Evolutionary conservation across 2,797 vertebrate genomes (phyloP), one percentile per base, ranked within the genome.

Genomic region (Diceros bicornis): DNA sequence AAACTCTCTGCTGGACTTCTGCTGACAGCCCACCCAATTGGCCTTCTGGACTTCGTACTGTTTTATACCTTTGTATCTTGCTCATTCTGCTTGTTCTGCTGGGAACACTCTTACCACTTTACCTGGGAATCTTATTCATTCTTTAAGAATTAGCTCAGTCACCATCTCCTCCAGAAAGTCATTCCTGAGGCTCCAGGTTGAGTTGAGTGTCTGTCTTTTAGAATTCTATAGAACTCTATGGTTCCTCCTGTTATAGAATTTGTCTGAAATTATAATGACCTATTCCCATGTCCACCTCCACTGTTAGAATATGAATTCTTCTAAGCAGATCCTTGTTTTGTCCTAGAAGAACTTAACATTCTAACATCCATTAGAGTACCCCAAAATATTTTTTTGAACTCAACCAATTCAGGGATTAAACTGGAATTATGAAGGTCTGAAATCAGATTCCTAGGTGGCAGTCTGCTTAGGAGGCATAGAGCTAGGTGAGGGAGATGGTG

Each of bases 341-440:
- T 72, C 44, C 34, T 78, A 57, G 10, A 78, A 89, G 27, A 95
- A 86, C 50, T 82, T 95, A 27, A 75, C 7, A 75, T 89, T 96
- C 34, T 89, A 16, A 68, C 0, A 32, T 18, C 29, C 50, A 74
- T 52, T 44, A 68, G 3, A 72, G 1, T 57, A 32, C 21, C 6
- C 23, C 7, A 20, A 37, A 61, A 37, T 41, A 52, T 64, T 64
- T 55, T 82, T 77, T 81, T 81, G 9, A 88, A 47, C 27, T 89
- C 32, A 55, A 44, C 23, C 1, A 27, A 86, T 32, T 82, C 27
- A 4, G 32, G 62, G 14, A 85, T 78, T 78, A 61, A 78, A 34
- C n/a, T 47, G 27, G 29, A 59, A 68, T 82, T 62, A 72, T 27
- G 59, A 88, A 89, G 13, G 21, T 86, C 29, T 79, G n/a, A 89